These are phyloP conservation scores for Apamea crenata DNA, from an alignment of 2,888 invertebrate genomes.

Conservation along the genomic window DNA sequence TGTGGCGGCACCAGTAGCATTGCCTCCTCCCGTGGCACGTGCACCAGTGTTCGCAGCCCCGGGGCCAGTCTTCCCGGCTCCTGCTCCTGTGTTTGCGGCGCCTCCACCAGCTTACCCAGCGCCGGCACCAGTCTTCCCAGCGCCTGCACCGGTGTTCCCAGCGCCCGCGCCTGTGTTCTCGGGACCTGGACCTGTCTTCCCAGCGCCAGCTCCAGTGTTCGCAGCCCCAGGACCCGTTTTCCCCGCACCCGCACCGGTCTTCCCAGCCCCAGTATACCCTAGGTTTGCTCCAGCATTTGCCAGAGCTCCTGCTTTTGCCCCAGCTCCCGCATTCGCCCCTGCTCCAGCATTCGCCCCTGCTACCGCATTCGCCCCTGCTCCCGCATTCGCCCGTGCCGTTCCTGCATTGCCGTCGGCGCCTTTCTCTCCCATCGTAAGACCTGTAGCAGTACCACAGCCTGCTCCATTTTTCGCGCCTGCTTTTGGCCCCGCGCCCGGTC, in stretches of 20 bases:
- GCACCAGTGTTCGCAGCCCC: conserved; percentile 67
- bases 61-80: conserved; percentile 54
- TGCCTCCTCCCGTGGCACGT: conserved; percentile 51
- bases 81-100: conserved; percentile 49
- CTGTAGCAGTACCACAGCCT: conserved; percentile 68
- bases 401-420: conserved; percentile 72
- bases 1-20: conserved; percentile 74
- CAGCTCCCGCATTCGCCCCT: conserved; percentile 68
- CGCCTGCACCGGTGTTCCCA: conserved; percentile 61
- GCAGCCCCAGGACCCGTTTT: conserved; percentile 64
- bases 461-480: conserved; percentile 73
- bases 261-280: conserved; percentile 60
- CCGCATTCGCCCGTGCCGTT: conserved; percentile 66
- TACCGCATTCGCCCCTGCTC: conserved; percentile 68
- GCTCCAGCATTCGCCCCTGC: conserved; percentile 61
- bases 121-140: conserved; percentile 69
- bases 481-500: conserved; percentile 74
- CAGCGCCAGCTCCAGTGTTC: conserved; percentile 64
- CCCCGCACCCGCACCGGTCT: conserved; percentile 62
- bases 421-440: conserved; percentile 75
- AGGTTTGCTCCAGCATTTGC: conserved; percentile 59
- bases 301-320: too few species aligned
- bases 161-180: conserved; percentile 65
- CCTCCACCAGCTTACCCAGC: conserved; percentile 66
- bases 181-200: conserved; percentile 65